phyloP scores from a whole-genome alignment of 2,888 invertebrate genomes.

The Heteropelma amictum region DNA sequence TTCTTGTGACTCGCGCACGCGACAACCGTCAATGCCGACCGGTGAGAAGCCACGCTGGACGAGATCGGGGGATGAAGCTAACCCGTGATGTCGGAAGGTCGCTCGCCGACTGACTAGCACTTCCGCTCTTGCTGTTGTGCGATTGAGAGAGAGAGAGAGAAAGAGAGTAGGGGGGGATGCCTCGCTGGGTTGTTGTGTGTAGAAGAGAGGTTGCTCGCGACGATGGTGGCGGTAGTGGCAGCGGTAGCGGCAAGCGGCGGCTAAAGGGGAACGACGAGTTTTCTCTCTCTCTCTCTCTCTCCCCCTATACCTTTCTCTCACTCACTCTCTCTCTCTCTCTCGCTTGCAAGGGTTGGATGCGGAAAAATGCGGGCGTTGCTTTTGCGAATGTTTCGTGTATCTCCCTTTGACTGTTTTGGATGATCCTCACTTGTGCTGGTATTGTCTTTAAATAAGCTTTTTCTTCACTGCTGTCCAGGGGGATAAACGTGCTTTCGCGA shows the following conservation, averaged over 20 bases:
- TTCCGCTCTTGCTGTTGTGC: constrained; percentile 78
- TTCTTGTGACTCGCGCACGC: constrained; percentile 45
- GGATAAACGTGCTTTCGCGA: constrained; percentile 32
- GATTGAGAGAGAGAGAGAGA: constrained; percentile 71
- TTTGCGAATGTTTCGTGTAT: constrained; percentile 36
- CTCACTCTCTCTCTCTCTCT: constrained; percentile 17
- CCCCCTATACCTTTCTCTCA: constrained; percentile 11
- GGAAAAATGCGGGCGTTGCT: constrained; percentile 53
- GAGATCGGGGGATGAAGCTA: constrained; percentile 72
- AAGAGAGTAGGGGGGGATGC: constrained; percentile 67
- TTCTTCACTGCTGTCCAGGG: neutral
- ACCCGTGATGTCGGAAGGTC: constrained; percentile 78
- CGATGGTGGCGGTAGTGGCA: constrained; percentile 61
- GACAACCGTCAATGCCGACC: constrained; percentile 60
- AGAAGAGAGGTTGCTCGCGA: constrained; percentile 74
- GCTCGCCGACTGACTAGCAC: constrained; percentile 78
- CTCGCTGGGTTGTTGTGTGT: constrained; percentile 78
- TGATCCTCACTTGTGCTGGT: neutral
- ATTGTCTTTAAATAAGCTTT: neutral
- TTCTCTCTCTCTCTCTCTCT: constrained; percentile 22
- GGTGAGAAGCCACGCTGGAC: constrained; percentile 67
- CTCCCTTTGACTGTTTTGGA: constrained; percentile 7
- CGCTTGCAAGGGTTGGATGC: constrained; percentile 53
- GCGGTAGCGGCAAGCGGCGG: constrained; percentile 49
- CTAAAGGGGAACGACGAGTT: constrained; percentile 26